Base-by-base conservation (phyloP, 2,888 invertebrate species). In the Campoplex nolae region DNA sequence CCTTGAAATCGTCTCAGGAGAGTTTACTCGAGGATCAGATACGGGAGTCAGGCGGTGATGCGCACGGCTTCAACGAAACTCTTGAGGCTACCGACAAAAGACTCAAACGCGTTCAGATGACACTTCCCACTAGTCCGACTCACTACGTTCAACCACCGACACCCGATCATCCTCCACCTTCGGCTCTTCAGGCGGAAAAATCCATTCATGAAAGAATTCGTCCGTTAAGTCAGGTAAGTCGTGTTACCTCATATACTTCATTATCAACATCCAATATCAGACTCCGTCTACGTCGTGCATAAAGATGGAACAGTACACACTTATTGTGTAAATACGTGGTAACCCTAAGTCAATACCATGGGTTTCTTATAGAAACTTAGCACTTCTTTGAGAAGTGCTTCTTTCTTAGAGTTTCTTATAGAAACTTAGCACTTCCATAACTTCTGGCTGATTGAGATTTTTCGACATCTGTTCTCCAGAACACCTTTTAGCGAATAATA, bases 141-240 rank as follows among this genome's bases (percentile, higher is more conserved):
- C 97, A 98, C 93, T 98, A 98, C 92, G 96, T 97, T 78, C 98
- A 98, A 94, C 98, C 98, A 16, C 98, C 98, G 13, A 99, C 98
- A 16, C 98, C 98, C 0, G 98, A 98, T 91, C 98, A 98, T 95
- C 98, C 98, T 4, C 98, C 99, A 1, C 99, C 99, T 0, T 97
- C 98, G 13, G 98, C 98, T 4, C 96, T 96, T 91, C 98, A 98
- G 90, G 98, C 99, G 0, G 97, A 98, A 95, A 97, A 96, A 94
- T 97, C 97, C 92, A 99, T 99, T 91, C 97, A 98, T 93, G 97
- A 98, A 93, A 96, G 98, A 95, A 98, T 99, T 92, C 96, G 98
- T 92, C 98, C 98, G 32, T 95, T 98, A 84, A 98, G 98, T 95
- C 98, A 98, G 97, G 98, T 98, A 95, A 97, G 97, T 96, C 84